Evolutionary conservation across 2,888 invertebrate species (phyloP), one percentile per base, ranked within the genome.

Genomic region (Protonemura montana): DNA sequence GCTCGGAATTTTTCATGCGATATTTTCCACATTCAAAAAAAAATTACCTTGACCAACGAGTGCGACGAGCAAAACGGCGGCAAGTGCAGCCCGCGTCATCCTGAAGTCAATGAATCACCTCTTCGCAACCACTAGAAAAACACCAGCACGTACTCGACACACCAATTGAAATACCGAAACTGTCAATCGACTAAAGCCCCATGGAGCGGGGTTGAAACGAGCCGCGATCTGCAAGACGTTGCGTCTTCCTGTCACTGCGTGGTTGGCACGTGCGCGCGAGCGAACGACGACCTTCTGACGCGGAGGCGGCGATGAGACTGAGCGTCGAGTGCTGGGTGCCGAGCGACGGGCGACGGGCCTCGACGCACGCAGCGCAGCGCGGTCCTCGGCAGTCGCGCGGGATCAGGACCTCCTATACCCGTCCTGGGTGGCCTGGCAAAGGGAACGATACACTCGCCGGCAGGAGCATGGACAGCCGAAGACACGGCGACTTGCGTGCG

Each of bases 21-120:
- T 2, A 59, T 10, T 59, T 7, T 41, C 5, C 59, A 10, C 13
- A 59, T 2, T 21, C 21, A 59, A 10, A 59, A 2, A 59, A 59
- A 59, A 59, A 59, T 81, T 81, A 81, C 81, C 81, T 81, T 81
- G 81, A 29, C 26, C 28, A 5, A 29, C 81, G 28, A 81, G 5
- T 0, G 28, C 29, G 30, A 81, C 28, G 81, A 81, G n/a, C n/a
- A 81, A 27, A 27, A 81, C 81, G n/a, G n/a, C n/a, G 2, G 81
- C 28, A 5, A 30, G 27, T 5, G 13, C 28, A 81, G 30, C n/a
- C 29, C 81, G 13, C 30, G 81, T 30, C 81, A 81, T 81, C 81
- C 21, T 30, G 81, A 1, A n/a, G n/a, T 27, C 26, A 10, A 0
- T 78, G 78, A 27, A 16, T 81, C 27, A 7, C 30, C 28, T 80